A percentile compares a stretch with the other conserved stretches of the same genome.
These are phyloP conservation scores for Oryzias sinensis DNA, from an alignment of 2,797 vertebrate species.

Conservation along the genomic window DNA sequence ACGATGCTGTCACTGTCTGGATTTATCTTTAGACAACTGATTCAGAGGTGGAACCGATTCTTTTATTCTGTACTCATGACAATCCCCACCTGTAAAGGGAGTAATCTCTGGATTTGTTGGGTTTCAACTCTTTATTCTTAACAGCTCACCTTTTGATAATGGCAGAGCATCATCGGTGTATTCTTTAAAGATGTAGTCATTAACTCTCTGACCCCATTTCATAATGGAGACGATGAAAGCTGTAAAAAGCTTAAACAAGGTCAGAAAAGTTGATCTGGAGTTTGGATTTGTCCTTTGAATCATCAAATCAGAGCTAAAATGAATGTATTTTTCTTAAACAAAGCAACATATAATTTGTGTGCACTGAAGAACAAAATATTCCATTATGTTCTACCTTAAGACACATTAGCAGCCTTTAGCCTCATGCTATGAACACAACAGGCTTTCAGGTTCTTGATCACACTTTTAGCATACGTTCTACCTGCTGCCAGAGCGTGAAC, in stretches of 20 bases:
- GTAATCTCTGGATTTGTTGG: background rate
- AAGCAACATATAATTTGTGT: too few relatives aligned
- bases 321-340: too few relatives aligned
- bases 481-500: too few relatives aligned
- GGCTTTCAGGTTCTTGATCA: too few relatives aligned
- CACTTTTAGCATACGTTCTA: too few relatives aligned
- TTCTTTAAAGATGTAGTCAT: background rate
- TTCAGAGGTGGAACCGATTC: slow-evolving; percentile 3
- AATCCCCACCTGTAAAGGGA: slow-evolving; percentile 4
- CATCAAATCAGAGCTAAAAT: too few relatives aligned
- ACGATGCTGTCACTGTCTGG: slow-evolving; percentile 3
- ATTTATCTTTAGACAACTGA: slow-evolving; percentile 17
- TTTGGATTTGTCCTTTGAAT: background rate
- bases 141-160: background rate
- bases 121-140: background rate
- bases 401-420: too few relatives aligned
- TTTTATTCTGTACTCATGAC: slow-evolving; percentile 3
- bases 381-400: too few relatives aligned
- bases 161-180: background rate
- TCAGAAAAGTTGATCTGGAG: background rate
- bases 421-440: too few relatives aligned
- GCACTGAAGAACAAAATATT: too few relatives aligned
- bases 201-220: background rate
- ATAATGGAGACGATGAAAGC: background rate
- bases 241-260: slow-evolving; percentile 4